Percentiles rank a stretch among this genome's conserved stretches.
phyloP scores from a whole-genome alignment of 2,888 invertebrate species.

The Parnassius smintheus region DNA sequence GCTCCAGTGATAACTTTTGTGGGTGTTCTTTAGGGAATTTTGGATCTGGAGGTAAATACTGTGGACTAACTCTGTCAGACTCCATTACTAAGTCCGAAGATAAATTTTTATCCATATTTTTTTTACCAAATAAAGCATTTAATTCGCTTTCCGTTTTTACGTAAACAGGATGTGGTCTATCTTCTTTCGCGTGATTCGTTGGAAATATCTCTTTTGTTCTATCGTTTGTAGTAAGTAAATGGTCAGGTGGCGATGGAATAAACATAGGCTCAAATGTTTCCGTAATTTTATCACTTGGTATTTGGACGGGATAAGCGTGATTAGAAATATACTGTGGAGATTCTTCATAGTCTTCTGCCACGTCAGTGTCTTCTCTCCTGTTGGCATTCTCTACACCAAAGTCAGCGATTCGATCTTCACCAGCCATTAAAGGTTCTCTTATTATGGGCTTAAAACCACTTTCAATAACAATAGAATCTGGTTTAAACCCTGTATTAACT shows the following conservation, averaged over 20 bases:
- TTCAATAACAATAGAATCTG: constrained; percentile 90
- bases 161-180: constrained; percentile 75
- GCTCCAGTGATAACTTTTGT: constrained; percentile 57
- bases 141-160: constrained; percentile 60
- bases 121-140: constrained; percentile 61
- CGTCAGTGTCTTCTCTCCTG: constrained; percentile 73
- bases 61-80: constrained; percentile 86
- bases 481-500: constrained; percentile 89
- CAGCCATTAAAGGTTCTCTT: constrained; percentile 74
- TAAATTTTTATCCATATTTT: constrained; percentile 68
- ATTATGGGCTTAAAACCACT: constrained; percentile 92
- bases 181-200: constrained; percentile 70
- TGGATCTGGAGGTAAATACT: constrained; percentile 86
- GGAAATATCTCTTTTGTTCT: constrained; percentile 70
- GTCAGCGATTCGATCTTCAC: constrained; percentile 76
- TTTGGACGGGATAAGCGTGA: constrained; percentile 46
- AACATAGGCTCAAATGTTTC: constrained; percentile 90
- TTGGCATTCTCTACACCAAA: constrained; percentile 53
- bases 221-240: constrained; percentile 62
- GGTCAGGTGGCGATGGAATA: constrained; percentile 88
- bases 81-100: constrained; percentile 84
- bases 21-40: constrained; percentile 72
- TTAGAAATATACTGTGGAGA: constrained; percentile 62
- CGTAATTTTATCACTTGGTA: constrained; percentile 74
- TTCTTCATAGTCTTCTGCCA: constrained; percentile 71